Conservation (phyloP, 2,113 vertebrate species). For the Tautogolabrus adspersus region DNA sequence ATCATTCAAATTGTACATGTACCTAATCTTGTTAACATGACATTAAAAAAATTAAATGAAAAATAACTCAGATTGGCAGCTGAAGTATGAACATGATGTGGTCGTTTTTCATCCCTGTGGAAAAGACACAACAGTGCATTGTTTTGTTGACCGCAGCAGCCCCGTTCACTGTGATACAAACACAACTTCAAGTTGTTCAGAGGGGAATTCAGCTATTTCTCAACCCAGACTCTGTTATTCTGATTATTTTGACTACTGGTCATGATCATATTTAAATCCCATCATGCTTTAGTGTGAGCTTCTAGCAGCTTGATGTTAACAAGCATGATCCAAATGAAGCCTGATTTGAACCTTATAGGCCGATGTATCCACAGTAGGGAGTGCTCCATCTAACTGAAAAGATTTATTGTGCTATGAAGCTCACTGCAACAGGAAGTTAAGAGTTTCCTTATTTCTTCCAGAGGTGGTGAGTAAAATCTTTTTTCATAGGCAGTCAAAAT, state of each 20-base stretch:
- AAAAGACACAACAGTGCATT: not conserved
- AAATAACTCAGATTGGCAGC: not conserved
- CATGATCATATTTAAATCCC: too few species aligned
- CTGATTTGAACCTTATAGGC: too few species aligned
- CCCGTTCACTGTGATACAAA: constrained; percentile 37
- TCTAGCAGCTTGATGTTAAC: not conserved
- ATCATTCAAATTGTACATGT: not conserved
- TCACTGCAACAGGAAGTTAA: not conserved
- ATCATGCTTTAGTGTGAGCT: not conserved
- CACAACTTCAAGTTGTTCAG: not conserved
- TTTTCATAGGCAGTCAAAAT: not conserved
- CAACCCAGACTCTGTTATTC: not conserved
- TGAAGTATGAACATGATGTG: not conserved
- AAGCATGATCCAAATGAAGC: not conserved
- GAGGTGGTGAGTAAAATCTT: not conserved
- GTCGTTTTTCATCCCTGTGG: not conserved
- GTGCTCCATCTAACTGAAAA: too few species aligned
- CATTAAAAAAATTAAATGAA: not conserved
- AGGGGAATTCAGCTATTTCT: constrained; percentile 13
- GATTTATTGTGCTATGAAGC: too few species aligned
- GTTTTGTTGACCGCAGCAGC: constrained; percentile 7
- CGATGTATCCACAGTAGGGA: too few species aligned
- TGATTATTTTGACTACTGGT: not conserved
- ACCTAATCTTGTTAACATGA: not conserved
- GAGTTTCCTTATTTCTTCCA: not conserved